Evolutionary conservation across 2,888 invertebrate species (phyloP), one percentile per base, ranked within the genome.

Genomic region (Siphonodentalium dalli): DNA sequence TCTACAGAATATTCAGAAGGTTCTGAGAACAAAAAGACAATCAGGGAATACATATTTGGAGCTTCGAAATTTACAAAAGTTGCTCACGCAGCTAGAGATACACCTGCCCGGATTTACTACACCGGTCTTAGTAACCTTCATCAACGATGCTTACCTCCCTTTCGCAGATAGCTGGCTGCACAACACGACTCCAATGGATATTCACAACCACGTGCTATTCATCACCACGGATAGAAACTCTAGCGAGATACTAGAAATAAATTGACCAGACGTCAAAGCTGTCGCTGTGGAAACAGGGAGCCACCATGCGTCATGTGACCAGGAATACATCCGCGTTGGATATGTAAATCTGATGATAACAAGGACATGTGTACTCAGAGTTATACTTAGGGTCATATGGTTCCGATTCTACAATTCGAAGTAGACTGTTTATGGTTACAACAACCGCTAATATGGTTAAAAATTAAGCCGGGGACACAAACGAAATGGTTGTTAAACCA

Each of bases 361-460:
- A 18, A 52, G 72, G 31, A 68, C 71, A 9, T 56, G 63, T 41
- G 54, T 66, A 37, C 34, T 69, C 9, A 34, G 60, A 20, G 34
- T 51, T 1, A 53, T 71, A 38, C 37, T 71, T 2, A 45, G 54
- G 41, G 48, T 60, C 11, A 44, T n/a, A n/a, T 61, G 15, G 38
- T 71, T 21, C 63, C 61, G 34, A 42, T 69, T 2, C 66, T 69
- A 35, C 44, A 68, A 6, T 72, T 72, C 57, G 72, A 72, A 49
- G 68, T 70, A 1, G 72, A 72, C 50, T 68, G 69, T 41, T 33
- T 71, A 2, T 72, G 69, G 68, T 37, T 71, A n/a, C 37, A 41
- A n/a, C 65, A 72, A 43, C 71, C 71, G 9, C 29, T 69, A 9
- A 61, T 63, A 15, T 48, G 49, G 3, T 52, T 68, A 8, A 53